phyloP scores from a whole-genome alignment of 2,888 invertebrate species.

The Tridacna crocea region DNA sequence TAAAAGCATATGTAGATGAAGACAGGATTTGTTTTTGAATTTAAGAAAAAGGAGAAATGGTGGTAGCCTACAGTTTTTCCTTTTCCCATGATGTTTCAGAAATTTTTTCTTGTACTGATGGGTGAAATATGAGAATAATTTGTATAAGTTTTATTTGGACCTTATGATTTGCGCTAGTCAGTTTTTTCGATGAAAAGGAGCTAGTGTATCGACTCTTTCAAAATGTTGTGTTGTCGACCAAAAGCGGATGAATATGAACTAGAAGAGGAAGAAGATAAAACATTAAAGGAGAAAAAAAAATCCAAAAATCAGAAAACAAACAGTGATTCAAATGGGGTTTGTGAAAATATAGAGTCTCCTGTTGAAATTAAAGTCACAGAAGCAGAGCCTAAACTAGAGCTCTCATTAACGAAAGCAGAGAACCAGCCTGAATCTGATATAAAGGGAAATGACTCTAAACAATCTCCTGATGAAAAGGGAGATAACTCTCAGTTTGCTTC shows the following conservation, averaged over 20 bases:
- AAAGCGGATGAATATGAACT: constrained; percentile 31
- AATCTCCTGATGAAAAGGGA: constrained; percentile 27
- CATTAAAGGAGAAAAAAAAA: constrained; percentile 12
- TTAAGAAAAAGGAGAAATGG: too few species aligned
- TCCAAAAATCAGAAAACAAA: neutral
- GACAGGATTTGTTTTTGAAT: too few species aligned
- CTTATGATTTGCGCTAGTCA: too few species aligned
- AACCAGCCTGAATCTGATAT: constrained; percentile 35
- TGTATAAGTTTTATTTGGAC: too few species aligned
- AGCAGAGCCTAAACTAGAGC: constrained; percentile 19
- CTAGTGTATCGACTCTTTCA: neutral
- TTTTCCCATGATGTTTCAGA: too few species aligned
- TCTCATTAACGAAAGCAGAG: constrained; percentile 13
- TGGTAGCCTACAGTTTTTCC: too few species aligned
- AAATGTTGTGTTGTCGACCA: constrained; percentile 55
- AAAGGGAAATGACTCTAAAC: constrained; percentile 23
- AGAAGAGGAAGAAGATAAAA: constrained; percentile 15
- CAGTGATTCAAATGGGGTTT: neutral
- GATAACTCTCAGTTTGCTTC: constrained; percentile 14
- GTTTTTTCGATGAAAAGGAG: too few species aligned
- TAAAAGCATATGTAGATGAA: too few species aligned
- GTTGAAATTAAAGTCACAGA: constrained; percentile 44
- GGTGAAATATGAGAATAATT: too few species aligned
- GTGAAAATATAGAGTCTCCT: constrained; percentile 29
- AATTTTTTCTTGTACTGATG: too few species aligned